phyloP scores from a whole-genome alignment of 2,797 vertebrate genomes.

The Crocidura indochinensis region DNA sequence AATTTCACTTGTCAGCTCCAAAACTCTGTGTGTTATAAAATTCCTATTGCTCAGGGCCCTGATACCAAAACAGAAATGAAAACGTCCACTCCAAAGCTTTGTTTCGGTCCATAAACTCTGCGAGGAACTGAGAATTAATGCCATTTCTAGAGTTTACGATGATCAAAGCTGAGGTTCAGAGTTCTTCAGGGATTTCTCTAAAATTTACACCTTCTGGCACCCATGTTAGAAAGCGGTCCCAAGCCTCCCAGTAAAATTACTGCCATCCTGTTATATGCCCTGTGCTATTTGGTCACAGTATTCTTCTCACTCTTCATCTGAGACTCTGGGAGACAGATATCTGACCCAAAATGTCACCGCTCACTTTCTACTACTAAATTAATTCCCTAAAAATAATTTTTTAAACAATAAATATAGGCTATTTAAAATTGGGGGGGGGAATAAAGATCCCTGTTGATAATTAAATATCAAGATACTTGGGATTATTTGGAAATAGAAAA shows the following conservation, averaged over 20 bases:
- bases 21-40: background rate
- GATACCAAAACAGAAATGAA: background rate
- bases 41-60: background rate
- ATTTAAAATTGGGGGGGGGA: background rate
- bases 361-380: slow-evolving; percentile 8
- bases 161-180: background rate
- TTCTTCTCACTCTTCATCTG: accelerated
- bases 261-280: background rate
- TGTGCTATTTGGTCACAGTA: background rate
- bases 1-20: background rate
- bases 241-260: background rate
- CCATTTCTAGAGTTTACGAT: background rate
- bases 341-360: background rate
- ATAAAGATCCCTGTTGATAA: background rate
- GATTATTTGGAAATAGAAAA: background rate
- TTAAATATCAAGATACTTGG: background rate
- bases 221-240: background rate
- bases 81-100: background rate
- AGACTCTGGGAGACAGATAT: background rate
- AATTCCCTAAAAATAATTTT: background rate
- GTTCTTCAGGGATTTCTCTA: background rate
- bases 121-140: background rate
- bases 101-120: background rate
- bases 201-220: background rate
- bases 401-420: no score